A percentile compares a stretch with the other conserved stretches of the same genome.
Evolutionary conservation across 2,797 vertebrate genomes (phyloP).

Genomic region (Clarias pachynema): DNA sequence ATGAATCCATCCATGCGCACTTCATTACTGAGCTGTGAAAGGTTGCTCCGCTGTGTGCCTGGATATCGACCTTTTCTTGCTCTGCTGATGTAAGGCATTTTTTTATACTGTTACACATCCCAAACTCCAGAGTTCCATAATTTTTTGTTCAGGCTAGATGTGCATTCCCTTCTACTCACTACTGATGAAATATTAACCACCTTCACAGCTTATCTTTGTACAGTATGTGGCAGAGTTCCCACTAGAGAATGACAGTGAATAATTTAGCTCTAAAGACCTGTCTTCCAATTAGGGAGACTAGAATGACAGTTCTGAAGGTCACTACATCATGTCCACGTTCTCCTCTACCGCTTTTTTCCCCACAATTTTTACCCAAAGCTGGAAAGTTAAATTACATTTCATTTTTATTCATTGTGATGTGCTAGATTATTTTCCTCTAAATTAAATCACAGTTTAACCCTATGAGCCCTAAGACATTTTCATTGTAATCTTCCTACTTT

Average conservation of each 20-base stretch:
- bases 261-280: conserved; percentile 44
- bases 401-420: background rate
- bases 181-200: conserved; percentile 57
- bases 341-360: background rate
- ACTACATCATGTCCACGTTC: conserved; percentile 31
- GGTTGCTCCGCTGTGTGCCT: conserved; percentile 19
- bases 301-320: conserved; percentile 51
- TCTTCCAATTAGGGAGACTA: conserved; percentile 44
- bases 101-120: conserved; percentile 41
- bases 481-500: too few relatives aligned
- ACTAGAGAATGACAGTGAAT: conserved; percentile 46
- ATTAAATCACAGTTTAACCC: background rate
- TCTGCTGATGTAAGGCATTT: conserved; percentile 40
- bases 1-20: conserved; percentile 45
- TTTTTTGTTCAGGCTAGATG: conserved; percentile 47
- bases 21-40: conserved; percentile 36
- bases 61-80: conserved; percentile 48
- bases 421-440: background rate
- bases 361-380: background rate
- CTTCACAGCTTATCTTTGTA: conserved; percentile 50
- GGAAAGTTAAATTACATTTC: background rate
- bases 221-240: conserved; percentile 43
- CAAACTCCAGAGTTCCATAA: conserved; percentile 47
- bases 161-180: conserved; percentile 45
- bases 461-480: too few relatives aligned